These are phyloP conservation scores for Cepaea hortensis DNA, from an alignment of 2,888 invertebrate species.

Conservation along the genomic window DNA sequence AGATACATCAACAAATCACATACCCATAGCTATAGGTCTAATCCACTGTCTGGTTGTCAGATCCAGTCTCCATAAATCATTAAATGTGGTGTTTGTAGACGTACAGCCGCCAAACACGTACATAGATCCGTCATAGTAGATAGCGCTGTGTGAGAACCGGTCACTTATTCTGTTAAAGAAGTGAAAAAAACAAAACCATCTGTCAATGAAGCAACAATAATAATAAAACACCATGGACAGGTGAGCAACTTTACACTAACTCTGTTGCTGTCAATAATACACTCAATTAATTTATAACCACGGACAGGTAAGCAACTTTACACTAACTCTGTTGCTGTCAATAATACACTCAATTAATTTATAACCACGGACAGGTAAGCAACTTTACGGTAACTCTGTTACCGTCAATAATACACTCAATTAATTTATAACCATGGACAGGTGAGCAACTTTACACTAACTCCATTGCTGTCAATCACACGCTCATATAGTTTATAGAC, in stretches of 20 bases:
- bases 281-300: no score
- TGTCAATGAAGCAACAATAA: neutral
- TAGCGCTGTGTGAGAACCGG: slow-evolving; percentile 93
- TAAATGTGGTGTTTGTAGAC: slow-evolving; percentile 93
- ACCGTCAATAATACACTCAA: no score
- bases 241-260: no score
- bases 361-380: neutral
- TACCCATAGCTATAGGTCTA: slow-evolving; percentile 75
- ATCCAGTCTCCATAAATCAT: slow-evolving; percentile 96
- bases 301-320: no score
- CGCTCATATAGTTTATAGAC: no score
- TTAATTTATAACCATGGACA: no score
- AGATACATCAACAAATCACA: slow-evolving; percentile 11
- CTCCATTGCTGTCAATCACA: no score
- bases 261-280: no score
- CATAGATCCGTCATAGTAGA: slow-evolving; percentile 79
- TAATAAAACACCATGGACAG: neutral
- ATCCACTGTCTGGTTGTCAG: slow-evolving; percentile 90
- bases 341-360: no score
- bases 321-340: no score
- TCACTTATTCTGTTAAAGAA: slow-evolving; percentile 84
- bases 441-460: no score
- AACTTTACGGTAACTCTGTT: no score
- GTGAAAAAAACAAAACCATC: neutral
- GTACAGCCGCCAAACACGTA: slow-evolving; percentile 98